Conservation (phyloP, 2,888 invertebrate species). For the Chorisops tibialis region DNA sequence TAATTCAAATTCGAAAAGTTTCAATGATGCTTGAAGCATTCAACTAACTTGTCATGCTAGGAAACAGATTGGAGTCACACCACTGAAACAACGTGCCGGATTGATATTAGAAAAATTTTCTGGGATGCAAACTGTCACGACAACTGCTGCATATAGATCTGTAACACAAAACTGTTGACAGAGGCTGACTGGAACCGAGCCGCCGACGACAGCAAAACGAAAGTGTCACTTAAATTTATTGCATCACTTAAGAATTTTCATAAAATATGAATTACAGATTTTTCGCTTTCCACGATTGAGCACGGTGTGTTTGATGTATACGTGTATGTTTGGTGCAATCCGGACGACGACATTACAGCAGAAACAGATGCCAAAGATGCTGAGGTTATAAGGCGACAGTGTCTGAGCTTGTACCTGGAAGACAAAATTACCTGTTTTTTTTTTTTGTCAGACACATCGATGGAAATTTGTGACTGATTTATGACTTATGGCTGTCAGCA, state of each 20-base stretch:
- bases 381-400: too few species aligned
- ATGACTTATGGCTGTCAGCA: too few species aligned
- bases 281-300: constrained; percentile 15
- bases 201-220: constrained; percentile 19
- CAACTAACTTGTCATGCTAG: too few species aligned
- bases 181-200: constrained; percentile 13
- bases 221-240: constrained; percentile 31
- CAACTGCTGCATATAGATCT: background rate
- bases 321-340: background rate
- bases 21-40: too few species aligned
- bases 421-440: too few species aligned
- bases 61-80: background rate
- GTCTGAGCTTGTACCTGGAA: too few species aligned
- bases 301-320: background rate
- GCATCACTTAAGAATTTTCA: constrained; percentile 26
- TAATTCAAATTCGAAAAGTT: too few species aligned
- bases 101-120: background rate
- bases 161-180: background rate
- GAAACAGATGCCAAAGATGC: background rate
- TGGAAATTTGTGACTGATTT: too few species aligned
- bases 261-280: constrained; percentile 32
- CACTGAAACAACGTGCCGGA: too few species aligned
- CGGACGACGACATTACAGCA: background rate
- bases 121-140: background rate
- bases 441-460: too few species aligned